Evolutionary conservation across 2,113 vertebrate species (phyloP).

Genomic region (Mesocricetus auratus): DNA sequence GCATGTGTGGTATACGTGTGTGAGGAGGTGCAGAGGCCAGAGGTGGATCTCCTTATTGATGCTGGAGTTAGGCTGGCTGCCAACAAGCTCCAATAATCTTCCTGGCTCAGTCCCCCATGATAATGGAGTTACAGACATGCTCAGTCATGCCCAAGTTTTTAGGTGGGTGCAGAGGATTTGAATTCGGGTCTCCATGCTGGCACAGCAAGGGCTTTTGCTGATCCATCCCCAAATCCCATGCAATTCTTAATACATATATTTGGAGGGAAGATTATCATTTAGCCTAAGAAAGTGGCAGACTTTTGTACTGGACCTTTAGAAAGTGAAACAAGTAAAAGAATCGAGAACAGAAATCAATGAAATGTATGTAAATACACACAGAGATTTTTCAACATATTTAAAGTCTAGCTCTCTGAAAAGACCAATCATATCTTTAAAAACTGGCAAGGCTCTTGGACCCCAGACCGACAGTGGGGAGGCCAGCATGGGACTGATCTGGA

Average conservation of each 20-base stretch:
- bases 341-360: neutral
- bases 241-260: neutral
- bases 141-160: neutral
- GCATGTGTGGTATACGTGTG: neutral
- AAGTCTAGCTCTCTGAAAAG: neutral
- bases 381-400: neutral
- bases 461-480: too few species aligned
- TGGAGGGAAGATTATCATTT: neutral
- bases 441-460: neutral
- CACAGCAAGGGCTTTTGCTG: neutral
- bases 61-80: neutral
- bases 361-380: neutral
- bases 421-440: neutral
- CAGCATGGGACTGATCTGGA: too few species aligned
- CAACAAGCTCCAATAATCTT: neutral
- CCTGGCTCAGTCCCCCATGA: neutral
- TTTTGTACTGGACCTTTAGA: neutral
- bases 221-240: neutral
- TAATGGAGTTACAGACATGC: neutral
- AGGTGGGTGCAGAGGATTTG: neutral
- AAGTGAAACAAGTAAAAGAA: constrained; percentile 2
- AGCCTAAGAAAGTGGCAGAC: constrained; percentile 1
- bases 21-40: neutral
- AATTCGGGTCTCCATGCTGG: neutral
- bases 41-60: neutral